A percentile compares a stretch with the other conserved stretches of the same genome.
Evolutionary conservation across 2,113 vertebrate species (phyloP).

Genomic region (Ochotona princeps): DNA sequence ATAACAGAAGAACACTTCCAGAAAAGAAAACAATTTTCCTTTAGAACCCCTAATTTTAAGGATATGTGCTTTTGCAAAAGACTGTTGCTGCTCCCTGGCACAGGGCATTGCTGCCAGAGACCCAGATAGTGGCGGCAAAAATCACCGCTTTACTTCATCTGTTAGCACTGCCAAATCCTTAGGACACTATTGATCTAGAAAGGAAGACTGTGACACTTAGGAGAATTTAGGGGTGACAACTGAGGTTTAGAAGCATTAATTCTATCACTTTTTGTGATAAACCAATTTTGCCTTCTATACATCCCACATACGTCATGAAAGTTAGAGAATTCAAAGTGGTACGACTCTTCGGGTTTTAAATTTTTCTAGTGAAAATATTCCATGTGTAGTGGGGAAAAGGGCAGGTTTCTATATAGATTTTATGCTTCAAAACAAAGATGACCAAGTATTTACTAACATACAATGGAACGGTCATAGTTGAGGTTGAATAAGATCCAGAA

Average conservation of each 20-base stretch:
- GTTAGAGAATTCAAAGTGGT: not conserved
- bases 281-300: conserved; percentile 1
- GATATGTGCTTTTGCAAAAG: conserved; percentile 42
- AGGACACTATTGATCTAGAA: conserved; percentile 1
- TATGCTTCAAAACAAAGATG: not conserved
- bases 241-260: not conserved
- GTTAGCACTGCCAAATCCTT: conserved; percentile 37
- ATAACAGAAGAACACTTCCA: conserved; percentile 34
- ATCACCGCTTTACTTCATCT: not conserved
- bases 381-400: not conserved
- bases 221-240: not conserved
- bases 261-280: not conserved
- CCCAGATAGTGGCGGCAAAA: conserved; percentile 43
- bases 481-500: conserved; percentile 14
- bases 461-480: not conserved
- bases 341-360: not conserved
- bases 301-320: not conserved
- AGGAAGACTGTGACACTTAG: not conserved
- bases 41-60: conserved; percentile 52
- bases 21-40: conserved; percentile 40
- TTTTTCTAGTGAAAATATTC: not conserved
- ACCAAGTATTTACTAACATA: not conserved
- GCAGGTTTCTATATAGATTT: conserved; percentile 8
- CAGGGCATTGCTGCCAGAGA: not conserved
- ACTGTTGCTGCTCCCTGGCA: not conserved